These are phyloP conservation scores for Drosophila ogumai DNA, from an alignment of 1,140 invertebrate genomes.

Conservation along the genomic window DNA sequence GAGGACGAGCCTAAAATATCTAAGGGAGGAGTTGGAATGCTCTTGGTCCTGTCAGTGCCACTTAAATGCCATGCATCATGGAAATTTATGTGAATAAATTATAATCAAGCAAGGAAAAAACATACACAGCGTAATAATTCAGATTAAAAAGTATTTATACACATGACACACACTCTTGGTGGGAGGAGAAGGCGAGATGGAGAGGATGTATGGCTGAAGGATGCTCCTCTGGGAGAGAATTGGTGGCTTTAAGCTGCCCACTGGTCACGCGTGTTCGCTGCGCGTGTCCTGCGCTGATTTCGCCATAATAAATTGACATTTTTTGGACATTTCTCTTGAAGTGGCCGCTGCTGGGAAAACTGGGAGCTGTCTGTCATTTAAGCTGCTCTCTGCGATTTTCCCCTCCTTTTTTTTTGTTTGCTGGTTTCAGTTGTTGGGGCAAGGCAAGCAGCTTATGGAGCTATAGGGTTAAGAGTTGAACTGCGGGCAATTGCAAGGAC, in stretches of 20 bases:
- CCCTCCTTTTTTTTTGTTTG: conserved; percentile 21
- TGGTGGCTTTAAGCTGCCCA: conserved; percentile 30
- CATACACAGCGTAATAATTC: conserved; percentile 69
- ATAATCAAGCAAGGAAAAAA: conserved; percentile 60
- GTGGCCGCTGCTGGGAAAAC: conserved; percentile 13
- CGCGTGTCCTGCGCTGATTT: conserved; percentile 64
- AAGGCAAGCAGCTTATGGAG: conserved; percentile 25
- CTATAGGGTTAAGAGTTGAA: conserved; percentile 24
- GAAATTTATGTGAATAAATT: conserved; percentile 78
- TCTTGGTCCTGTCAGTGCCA: conserved; percentile 59
- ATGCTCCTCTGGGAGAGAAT: neutral
- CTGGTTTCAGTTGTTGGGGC: conserved; percentile 12
- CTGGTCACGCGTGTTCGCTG: conserved; percentile 53
- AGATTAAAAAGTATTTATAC: conserved; percentile 79
- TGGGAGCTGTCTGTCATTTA: conserved; percentile 61
- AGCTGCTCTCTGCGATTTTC: conserved; percentile 29
- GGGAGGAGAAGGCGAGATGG: neutral
- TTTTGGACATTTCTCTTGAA: conserved; percentile 55
- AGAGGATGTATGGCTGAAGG: neutral
- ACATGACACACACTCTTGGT: conserved; percentile 48
- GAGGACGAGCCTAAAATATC: conserved; percentile 33
- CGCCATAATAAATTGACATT: conserved; percentile 75
- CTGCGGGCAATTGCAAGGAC: conserved; percentile 3
- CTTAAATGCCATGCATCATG: conserved; percentile 78
- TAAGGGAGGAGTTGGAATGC: conserved; percentile 38